Evolutionary conservation across 2,888 invertebrate species (phyloP), one percentile per base, ranked within the genome.

Genomic region (Lobophora halterata): DNA sequence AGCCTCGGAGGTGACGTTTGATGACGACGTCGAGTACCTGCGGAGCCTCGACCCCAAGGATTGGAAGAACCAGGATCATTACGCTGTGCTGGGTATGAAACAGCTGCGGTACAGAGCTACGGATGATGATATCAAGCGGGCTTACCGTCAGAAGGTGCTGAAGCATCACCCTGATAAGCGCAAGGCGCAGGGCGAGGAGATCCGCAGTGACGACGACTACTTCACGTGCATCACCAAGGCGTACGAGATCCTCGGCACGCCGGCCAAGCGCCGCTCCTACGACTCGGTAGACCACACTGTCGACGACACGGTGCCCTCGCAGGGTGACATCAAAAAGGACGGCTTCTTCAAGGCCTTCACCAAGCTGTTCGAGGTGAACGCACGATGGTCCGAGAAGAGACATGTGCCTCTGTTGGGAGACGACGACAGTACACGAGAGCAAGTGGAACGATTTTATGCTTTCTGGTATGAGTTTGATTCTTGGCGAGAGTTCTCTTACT

Each of bases 401-500:
- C 92, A 93, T 47, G 97, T 97, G 19, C 99, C 99, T 32, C 80
- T 90, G 42, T 86, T 99, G 30, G 96, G 93, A 6, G 91, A 92
- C 65, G 90, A 91, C n/a, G 88, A 93, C 40, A 92, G 95, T 33
- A 85, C 92, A 1, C 89, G 97, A 33, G 93, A 93, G 50, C 92
- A 95, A 62, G 98, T 99, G 0, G 97, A 99, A 68, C 71, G 70
- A 49, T 99, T 99, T 82, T 99, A 99, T 74, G 93, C 94, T 7
- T 99, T 98, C 78, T 99, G 99, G 99, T 98, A 95, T 76, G 94
- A 97, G 63, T 99, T 99, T 81, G 97, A 98, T 55, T 98, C 99
- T 0, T 99, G 99, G 99, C 90, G 99, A 46, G 99, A 99, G 74
- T 99, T 95, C 81, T 99, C 99, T 1, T 99, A 99, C 74, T 87